A percentile compares a stretch with the other conserved stretches of the same genome.
Evolutionary conservation across 2,113 vertebrate species (phyloP).

Genomic region (Sylvilagus bachmani): DNA sequence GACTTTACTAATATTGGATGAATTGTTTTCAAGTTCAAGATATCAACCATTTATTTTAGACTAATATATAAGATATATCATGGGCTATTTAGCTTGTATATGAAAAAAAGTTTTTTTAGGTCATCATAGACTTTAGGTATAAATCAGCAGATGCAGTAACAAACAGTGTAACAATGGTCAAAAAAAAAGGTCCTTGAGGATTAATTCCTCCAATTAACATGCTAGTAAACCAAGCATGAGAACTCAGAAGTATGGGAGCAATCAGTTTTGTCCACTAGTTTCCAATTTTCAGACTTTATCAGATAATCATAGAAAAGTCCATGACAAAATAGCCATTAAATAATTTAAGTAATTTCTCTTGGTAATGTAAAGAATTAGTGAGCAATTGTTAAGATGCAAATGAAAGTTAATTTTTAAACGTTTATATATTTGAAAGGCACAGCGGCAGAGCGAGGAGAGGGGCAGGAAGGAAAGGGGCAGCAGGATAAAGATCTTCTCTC

Average conservation of each 20-base stretch:
- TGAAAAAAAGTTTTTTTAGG: conserved; percentile 17
- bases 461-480: too few relatives aligned
- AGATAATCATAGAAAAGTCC: neutral
- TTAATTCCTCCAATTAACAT: conserved; percentile 1
- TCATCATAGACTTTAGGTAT: neutral
- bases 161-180: neutral
- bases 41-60: neutral
- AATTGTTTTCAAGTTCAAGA: conserved; percentile 40
- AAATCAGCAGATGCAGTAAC: neutral
- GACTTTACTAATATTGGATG: neutral
- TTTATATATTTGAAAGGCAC: neutral
- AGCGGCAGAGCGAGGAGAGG: too few relatives aligned
- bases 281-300: conserved; percentile 30
- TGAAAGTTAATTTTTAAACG: conserved; percentile 21
- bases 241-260: neutral
- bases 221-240: neutral
- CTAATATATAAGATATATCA: neutral
- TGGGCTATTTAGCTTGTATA: conserved; percentile 17
- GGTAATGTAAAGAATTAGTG: neutral
- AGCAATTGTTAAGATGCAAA: conserved; percentile 28
- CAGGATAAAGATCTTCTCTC: too few relatives aligned
- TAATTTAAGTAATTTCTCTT: conserved; percentile 33
- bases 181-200: neutral
- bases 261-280: neutral
- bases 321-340: neutral